Conservation (phyloP, 2,797 vertebrate genomes). For the Lepilemur septentrionalis region DNA sequence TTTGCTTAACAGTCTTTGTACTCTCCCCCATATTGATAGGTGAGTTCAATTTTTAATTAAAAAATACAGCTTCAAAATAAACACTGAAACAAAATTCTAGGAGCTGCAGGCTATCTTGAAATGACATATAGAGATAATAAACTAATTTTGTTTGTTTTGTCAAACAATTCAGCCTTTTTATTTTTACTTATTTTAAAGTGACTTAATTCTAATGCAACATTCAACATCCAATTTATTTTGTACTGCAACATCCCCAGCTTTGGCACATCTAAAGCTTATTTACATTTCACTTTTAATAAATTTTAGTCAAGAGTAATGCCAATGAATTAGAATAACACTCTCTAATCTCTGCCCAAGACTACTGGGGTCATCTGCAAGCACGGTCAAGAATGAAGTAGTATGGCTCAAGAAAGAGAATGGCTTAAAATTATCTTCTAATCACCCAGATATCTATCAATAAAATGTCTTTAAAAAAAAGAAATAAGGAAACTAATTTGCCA, state of each 20-base stretch:
- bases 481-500: not conserved
- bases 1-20: not conserved
- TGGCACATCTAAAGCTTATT: constrained; percentile 24
- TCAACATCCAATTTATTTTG: not conserved
- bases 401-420: not conserved
- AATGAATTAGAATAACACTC: not conserved
- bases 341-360: not conserved
- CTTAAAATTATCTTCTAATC: not conserved
- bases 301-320: not conserved
- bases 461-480: not conserved
- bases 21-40: not conserved
- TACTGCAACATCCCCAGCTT: not conserved
- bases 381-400: not conserved
- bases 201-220: not conserved
- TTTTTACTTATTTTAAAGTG: not conserved
- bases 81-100: not conserved
- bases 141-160: not conserved
- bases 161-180: not conserved
- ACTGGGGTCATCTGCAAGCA: not conserved
- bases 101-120: not conserved
- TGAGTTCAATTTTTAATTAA: not conserved
- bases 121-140: not conserved
- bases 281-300: not conserved
- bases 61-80: constrained; percentile 11
- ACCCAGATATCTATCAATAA: not conserved